phyloP scores from a whole-genome alignment of 1,140 invertebrate species.

The Oncopodura yosiiana region DNA sequence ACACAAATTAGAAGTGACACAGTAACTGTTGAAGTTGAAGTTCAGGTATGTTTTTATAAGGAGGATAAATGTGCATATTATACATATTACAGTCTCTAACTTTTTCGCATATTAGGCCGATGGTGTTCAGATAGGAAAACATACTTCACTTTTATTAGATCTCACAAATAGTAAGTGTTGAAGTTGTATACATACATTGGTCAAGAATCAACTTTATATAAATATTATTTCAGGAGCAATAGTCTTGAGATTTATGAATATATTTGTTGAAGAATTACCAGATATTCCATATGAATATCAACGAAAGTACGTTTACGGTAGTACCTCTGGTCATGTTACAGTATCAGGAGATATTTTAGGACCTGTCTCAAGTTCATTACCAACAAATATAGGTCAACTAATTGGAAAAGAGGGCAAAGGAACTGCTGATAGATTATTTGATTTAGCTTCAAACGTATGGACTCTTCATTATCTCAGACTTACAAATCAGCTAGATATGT shows the following conservation, averaged over 20 bases:
- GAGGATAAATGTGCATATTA: slow-evolving; percentile 14
- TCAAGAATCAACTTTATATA: too few species aligned
- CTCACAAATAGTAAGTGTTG: slow-evolving; percentile 49
- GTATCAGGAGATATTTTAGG: slow-evolving; percentile 52
- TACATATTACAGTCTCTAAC: not conserved
- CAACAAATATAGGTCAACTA: slow-evolving; percentile 35
- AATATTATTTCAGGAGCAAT: too few species aligned
- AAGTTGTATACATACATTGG: too few species aligned
- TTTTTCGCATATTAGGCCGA: slow-evolving; percentile 42
- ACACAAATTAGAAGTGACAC: slow-evolving; percentile 46
- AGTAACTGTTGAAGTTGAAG: slow-evolving; percentile 41
- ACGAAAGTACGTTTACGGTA: slow-evolving; percentile 49
- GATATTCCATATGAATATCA: slow-evolving; percentile 48
- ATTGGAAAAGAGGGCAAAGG: slow-evolving; percentile 39
- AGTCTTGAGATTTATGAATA: slow-evolving; percentile 48
- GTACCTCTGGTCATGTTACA: slow-evolving; percentile 40
- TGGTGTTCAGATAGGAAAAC: slow-evolving; percentile 49
- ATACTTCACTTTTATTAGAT: slow-evolving; percentile 52
- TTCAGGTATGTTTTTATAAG: slow-evolving; percentile 39
- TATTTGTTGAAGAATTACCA: slow-evolving; percentile 50
- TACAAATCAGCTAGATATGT: slow-evolving; percentile 46
- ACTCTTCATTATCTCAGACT: slow-evolving; percentile 50
- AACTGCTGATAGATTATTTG: slow-evolving; percentile 48
- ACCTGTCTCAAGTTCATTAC: slow-evolving; percentile 38
- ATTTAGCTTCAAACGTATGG: slow-evolving; percentile 51